Evolutionary conservation across 2,113 vertebrate species (phyloP).

Genomic region (Glaucidium brasilianum): DNA sequence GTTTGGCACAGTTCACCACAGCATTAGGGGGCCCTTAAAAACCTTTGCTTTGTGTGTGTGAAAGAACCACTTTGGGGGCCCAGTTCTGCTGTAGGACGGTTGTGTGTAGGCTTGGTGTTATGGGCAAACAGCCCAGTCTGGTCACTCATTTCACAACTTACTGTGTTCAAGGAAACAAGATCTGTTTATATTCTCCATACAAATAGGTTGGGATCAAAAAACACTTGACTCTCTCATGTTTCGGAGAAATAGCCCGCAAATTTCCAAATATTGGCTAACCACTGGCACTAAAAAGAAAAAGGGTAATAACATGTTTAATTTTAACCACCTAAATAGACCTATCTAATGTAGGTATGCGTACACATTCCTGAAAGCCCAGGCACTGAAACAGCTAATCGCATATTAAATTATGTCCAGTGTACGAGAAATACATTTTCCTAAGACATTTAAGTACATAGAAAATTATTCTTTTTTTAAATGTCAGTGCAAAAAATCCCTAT

Average conservation of each 20-base stretch:
- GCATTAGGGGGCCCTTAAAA: not conserved
- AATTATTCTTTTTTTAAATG: not conserved
- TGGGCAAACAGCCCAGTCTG: not conserved
- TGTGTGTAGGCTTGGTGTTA: not conserved
- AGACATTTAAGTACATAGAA: not conserved
- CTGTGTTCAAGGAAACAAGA: not conserved
- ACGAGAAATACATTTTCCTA: not conserved
- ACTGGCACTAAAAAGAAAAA: not conserved
- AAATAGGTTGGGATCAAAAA: not conserved
- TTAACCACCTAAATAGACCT: not conserved
- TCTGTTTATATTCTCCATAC: not conserved
- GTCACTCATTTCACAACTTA: not conserved
- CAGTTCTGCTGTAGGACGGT: not conserved
- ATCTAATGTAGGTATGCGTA: not conserved
- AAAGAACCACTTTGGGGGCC: not conserved
- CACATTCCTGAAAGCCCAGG: not conserved
- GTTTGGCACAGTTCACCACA: not conserved
- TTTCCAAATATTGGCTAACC: constrained; percentile 16
- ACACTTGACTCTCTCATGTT: not conserved
- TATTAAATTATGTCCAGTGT: not conserved
- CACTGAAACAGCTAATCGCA: not conserved
- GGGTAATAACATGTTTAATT: not conserved
- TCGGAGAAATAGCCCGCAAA: not conserved
- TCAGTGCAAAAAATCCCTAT: not conserved
- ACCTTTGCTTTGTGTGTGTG: not conserved